A percentile compares a stretch with the other conserved stretches of the same genome.
Conservation (phyloP, 2,113 vertebrate species). For the Psittacus erithacus region DNA sequence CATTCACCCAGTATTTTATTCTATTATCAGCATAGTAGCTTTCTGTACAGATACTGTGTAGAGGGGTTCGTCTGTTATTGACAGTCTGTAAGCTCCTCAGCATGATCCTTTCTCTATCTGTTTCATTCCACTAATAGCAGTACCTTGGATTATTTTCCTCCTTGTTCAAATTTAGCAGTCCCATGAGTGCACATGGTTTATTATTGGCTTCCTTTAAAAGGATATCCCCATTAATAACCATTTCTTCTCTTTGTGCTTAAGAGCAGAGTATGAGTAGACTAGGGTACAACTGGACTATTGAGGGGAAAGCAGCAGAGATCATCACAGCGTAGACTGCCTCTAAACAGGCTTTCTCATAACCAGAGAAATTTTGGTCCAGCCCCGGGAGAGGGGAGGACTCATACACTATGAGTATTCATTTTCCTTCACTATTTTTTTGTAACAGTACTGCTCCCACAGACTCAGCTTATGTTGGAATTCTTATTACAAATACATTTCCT, state of each 20-base stretch:
- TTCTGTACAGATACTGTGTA: background rate
- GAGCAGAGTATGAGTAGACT: background rate
- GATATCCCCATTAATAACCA: background rate
- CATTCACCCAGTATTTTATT: background rate
- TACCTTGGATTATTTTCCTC: background rate
- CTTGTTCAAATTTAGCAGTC: background rate
- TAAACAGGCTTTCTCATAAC: background rate
- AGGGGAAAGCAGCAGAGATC: background rate
- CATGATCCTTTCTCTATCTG: background rate
- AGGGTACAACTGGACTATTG: fast-evolving
- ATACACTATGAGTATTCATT: background rate
- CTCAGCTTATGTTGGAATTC: background rate
- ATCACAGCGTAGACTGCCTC: background rate
- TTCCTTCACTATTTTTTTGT: background rate
- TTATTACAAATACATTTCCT: background rate
- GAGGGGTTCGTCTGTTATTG: background rate
- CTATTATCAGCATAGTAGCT: background rate
- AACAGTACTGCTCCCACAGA: background rate
- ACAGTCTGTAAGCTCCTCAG: background rate
- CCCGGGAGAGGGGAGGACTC: background rate
- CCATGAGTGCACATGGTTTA: background rate
- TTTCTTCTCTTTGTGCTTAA: background rate
- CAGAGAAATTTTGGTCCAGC: background rate
- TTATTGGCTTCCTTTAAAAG: background rate
- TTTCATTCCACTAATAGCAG: background rate